phyloP scores from a whole-genome alignment of 1,140 invertebrate species.

The Tribolium castaneum region DNA sequence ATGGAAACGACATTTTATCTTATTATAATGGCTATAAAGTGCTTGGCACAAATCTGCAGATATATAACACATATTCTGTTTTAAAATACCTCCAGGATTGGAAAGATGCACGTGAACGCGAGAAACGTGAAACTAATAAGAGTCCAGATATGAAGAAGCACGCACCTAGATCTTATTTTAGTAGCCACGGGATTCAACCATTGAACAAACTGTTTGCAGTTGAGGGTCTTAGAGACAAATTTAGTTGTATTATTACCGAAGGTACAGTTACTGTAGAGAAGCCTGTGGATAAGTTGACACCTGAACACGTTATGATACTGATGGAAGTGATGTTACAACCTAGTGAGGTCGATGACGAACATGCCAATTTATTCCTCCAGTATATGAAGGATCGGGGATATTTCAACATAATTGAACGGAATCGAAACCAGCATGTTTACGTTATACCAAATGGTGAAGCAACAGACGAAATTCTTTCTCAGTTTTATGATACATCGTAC shows the following conservation, averaged over 20 bases:
- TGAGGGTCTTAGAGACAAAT: not conserved
- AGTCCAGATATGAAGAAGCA: not conserved
- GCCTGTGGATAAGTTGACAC: not conserved
- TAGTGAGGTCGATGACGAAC: not conserved
- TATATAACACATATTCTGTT: conserved; percentile 15
- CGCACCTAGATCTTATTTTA: conserved; percentile 7
- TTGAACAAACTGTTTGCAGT: conserved; percentile 9
- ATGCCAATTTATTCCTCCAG: conserved; percentile 3
- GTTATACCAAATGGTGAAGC: conserved; percentile 1
- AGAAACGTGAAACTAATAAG: not conserved
- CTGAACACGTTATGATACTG: not conserved
- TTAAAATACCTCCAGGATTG: conserved; percentile 14
- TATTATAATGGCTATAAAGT: conserved; percentile 4
- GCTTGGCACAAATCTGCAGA: not conserved
- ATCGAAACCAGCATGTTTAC: not conserved
- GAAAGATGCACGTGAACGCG: not conserved
- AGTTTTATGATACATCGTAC: not conserved
- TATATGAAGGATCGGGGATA: conserved; percentile 12
- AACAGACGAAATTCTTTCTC: not conserved
- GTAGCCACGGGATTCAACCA: not conserved
- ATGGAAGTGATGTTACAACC: not conserved
- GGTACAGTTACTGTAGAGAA: not conserved
- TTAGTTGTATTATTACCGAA: not conserved
- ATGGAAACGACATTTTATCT: not conserved
- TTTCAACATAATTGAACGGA: no score